phyloP scores from a whole-genome alignment of 2,113 vertebrate genomes.

The Osmerus mordax region DNA sequence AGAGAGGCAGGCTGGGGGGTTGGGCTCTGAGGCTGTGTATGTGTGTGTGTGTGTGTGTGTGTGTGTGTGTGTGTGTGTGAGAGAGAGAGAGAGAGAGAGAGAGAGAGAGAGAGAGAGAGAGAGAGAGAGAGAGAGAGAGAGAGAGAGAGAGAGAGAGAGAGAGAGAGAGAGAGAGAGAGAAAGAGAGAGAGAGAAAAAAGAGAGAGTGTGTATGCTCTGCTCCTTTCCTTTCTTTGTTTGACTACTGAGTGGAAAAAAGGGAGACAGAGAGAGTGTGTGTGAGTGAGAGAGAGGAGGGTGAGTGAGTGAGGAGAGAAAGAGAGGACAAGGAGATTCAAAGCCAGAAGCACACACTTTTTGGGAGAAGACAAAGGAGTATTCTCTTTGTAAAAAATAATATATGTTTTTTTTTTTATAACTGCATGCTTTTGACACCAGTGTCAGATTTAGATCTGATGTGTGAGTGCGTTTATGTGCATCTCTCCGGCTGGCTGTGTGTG shows the following conservation, averaged over 20 bases:
- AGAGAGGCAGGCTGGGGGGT: constrained; percentile 75
- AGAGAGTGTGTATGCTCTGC: constrained; percentile 61
- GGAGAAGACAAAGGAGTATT: constrained; percentile 54
- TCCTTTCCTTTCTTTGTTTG: constrained; percentile 83
- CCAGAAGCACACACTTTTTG: constrained; percentile 38
- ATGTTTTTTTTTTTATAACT: neutral
- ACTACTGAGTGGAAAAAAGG: constrained; percentile 72
- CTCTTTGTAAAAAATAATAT: constrained; percentile 23
- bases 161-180: constrained; percentile 18
- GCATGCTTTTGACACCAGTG: constrained; percentile 52
- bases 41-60: constrained; percentile 48
- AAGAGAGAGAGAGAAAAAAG: constrained; percentile 40
- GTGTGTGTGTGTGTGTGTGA: too few relatives aligned
- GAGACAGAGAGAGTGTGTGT: constrained; percentile 63
- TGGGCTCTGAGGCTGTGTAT: constrained; percentile 68
- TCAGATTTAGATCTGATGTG: constrained; percentile 29
- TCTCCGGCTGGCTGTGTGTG: constrained; percentile 44
- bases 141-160: constrained; percentile 48
- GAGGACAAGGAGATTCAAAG: constrained; percentile 38
- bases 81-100: constrained; percentile 20
- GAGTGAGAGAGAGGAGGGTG: constrained; percentile 43
- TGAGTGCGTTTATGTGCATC: neutral
- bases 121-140: constrained; percentile 20
- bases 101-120: constrained; percentile 46
- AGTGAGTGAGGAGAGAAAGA: constrained; percentile 37